These are phyloP conservation scores for Epirrhoe alternata DNA, from an alignment of 2,888 invertebrate genomes.

Conservation along the genomic window DNA sequence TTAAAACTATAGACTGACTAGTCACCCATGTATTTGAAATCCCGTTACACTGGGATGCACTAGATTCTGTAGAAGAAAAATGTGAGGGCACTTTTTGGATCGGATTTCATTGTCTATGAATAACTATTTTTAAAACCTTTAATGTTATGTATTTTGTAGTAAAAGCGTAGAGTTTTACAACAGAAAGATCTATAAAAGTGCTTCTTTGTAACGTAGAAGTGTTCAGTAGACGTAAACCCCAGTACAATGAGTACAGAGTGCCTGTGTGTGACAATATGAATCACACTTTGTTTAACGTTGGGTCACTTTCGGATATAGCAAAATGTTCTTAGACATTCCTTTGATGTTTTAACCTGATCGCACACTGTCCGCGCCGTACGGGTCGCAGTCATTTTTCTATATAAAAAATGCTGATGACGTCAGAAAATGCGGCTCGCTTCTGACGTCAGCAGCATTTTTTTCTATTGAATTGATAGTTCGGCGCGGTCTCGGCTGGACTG, in stretches of 20 bases:
- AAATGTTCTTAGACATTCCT: slow-evolving; percentile 25
- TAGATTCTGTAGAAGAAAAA: slow-evolving; percentile 65
- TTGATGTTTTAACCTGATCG: background rate
- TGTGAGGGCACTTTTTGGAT: slow-evolving; percentile 80
- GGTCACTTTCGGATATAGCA: slow-evolving; percentile 41
- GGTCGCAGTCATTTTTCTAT: too few relatives aligned
- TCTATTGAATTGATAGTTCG: too few relatives aligned
- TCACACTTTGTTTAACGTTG: slow-evolving; percentile 59
- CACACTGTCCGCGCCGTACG: too few relatives aligned
- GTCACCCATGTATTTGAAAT: slow-evolving; percentile 63
- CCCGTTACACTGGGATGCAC: slow-evolving; percentile 80
- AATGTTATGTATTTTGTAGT: too few relatives aligned
- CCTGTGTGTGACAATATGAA: slow-evolving; percentile 79
- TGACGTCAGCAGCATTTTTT: too few relatives aligned
- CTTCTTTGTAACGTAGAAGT: slow-evolving; percentile 72
- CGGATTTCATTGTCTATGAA: slow-evolving; percentile 19
- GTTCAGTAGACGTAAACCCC: slow-evolving; percentile 74
- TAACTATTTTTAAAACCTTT: background rate
- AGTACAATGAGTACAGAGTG: slow-evolving; percentile 72
- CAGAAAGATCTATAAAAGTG: slow-evolving; percentile 73
- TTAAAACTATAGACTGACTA: slow-evolving; percentile 74
- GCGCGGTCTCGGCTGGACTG: too few relatives aligned
- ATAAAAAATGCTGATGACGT: too few relatives aligned
- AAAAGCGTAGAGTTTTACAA: background rate
- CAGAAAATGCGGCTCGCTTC: too few relatives aligned